A percentile compares a stretch with the other conserved stretches of the same genome.
phyloP scores from a whole-genome alignment of 2,113 vertebrate genomes.

The Talpa occidentalis region DNA sequence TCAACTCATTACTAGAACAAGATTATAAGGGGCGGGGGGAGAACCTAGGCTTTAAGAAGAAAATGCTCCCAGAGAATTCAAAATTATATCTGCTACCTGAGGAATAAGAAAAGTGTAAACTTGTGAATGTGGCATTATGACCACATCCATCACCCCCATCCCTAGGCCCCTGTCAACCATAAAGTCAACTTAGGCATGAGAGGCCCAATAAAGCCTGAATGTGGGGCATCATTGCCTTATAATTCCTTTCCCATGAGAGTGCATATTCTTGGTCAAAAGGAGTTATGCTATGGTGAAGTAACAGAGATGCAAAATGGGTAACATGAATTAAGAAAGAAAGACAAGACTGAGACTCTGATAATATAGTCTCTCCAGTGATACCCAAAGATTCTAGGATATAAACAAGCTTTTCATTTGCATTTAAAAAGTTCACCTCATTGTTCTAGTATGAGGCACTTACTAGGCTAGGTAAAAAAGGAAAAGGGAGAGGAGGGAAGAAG shows the following conservation, averaged over 20 bases:
- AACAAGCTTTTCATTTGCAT: background rate
- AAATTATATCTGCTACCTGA: background rate
- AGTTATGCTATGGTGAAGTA: background rate
- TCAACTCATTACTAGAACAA: background rate
- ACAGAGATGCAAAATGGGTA: background rate
- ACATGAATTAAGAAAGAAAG: background rate
- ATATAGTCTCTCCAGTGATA: background rate
- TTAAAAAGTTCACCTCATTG: background rate
- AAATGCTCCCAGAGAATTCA: background rate
- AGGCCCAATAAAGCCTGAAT: background rate
- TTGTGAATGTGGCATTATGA: background rate
- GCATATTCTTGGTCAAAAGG: background rate
- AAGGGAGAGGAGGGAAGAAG: background rate
- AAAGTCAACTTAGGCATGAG: background rate
- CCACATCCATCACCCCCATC: background rate
- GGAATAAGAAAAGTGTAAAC: background rate
- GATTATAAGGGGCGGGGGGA: background rate
- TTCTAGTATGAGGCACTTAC: background rate
- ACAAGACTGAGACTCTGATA: background rate
- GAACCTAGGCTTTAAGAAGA: background rate
- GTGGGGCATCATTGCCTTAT: background rate
- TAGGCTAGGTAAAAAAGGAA: background rate
- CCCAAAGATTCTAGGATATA: background rate
- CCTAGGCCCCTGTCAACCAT: background rate
- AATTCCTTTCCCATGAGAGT: background rate